Base-by-base conservation (phyloP, 1,140 invertebrate genomes). In the Parasteatoda tepidariorum region DNA sequence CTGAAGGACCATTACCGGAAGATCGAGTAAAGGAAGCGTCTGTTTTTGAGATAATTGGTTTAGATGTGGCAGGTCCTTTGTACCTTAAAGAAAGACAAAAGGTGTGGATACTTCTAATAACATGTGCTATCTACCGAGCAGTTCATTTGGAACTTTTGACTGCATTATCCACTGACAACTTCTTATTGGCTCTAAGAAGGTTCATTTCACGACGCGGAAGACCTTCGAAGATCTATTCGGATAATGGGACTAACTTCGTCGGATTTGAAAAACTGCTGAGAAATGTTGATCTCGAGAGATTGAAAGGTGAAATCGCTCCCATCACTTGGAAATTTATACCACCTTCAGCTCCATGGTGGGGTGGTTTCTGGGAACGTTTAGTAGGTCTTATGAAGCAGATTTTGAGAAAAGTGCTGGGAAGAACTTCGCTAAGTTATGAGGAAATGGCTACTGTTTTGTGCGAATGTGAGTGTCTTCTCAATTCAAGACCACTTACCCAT, bases 181-280 rank as follows among this genome's bases (percentile, higher is more conserved):
- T 91, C 68, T 62, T 90, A 3, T 84, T 87, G 5, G 86, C 87
- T 6, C 75, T 91, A 1, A 84, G 85, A n/a, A 71, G 90, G 18
- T 91, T 91, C 83, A 84, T 87, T 2, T 83, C 87, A 2, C 84
- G 88, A 3, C 83, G 90, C 59, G 85, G 85, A 41, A 15, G 33
- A 15, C 85, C 85, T 26, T 33, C 57, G 2, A 33, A 75, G 2
- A 66, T 79, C 41, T 82, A 66, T 5, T 31, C n/a, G 0, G 84
- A 86, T 59, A 86, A 86, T 70, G 84, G 81, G 55, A 68, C 33
- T 13, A 41, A 73, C 48, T 85, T 83, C 13, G 48, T 86, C 3
- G 88, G 87, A 22, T 84, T 86, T 0, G 64, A 71, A 11, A 48
- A 34, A 6, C 4, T 71, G 34, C 15, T 61, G 4, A 71, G 48